Evolutionary conservation across 1,140 invertebrate genomes (phyloP), one percentile per base, ranked within the genome.

Genomic region (Helicoverpa zea): DNA sequence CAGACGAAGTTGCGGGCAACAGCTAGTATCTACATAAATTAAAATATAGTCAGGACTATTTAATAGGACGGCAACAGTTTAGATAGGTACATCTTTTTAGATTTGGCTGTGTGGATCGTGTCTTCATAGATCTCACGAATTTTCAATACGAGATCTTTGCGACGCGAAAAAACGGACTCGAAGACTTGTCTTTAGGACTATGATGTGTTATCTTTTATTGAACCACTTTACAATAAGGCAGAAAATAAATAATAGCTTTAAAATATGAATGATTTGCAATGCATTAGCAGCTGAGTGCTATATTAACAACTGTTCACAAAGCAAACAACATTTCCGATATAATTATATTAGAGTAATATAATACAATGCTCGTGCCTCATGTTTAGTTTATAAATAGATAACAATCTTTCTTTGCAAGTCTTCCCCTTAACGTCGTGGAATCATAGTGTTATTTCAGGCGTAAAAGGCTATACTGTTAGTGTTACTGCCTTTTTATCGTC

Each of bases 241-340:
- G 43, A 13, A 68, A 49, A 68, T 68, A 68, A 68, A 68, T 49
- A 68, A 68, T 64, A 47, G 61, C 61, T 64, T 64, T 66, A 66
- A 66, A 66, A 66, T 66, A 23, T 66, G 61, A 66, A 66, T 43
- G 63, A 66, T 66, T 66, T 66, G 63, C 63, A 66, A 66, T 11
- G 16, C 43, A 66, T 66, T 66, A 66, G 63, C 63, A 66, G 63
- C 43, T 47, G 7, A 18, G 35, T 66, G 63, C 18, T 66, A 49
- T 66, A 66, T 49, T 18, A 66, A 49, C 63, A 66, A 16, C 63
- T 49, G 43, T 66, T 18, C 12, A 12, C 16, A 49, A 66, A 30
- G 35, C 47, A 64, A 49, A 66, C n/a, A 66, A 66, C 63, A 16
- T n/a, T 66, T 66, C 47, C 43, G 43, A 47, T 18, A 66, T 66